Percentiles rank a stretch among this genome's conserved stretches.
Evolutionary conservation across 2,113 vertebrate species (phyloP).

Genomic region (Otus sunia): DNA sequence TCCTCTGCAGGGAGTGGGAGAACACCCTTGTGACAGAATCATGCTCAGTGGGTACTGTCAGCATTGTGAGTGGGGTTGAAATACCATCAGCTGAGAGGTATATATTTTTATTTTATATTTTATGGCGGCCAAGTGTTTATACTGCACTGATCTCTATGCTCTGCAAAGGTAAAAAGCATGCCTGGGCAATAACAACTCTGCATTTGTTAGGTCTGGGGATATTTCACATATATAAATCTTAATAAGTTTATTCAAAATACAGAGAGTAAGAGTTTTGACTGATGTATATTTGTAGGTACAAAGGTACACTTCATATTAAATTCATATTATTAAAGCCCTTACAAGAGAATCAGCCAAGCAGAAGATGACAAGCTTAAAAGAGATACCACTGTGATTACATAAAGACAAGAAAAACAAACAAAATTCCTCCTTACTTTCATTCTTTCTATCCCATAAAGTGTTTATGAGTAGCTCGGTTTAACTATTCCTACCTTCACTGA

Average conservation of each 20-base stretch:
- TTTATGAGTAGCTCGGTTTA: slow-evolving; percentile 15
- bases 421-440: slow-evolving; percentile 4
- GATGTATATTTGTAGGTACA: not conserved
- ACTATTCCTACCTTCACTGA: not conserved
- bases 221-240: not conserved
- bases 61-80: not conserved
- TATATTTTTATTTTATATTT: not conserved
- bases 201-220: not conserved
- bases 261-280: not conserved
- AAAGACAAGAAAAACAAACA: slow-evolving; percentile 33
- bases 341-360: slow-evolving; percentile 13
- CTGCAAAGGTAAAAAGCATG: not conserved
- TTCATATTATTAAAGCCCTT: slow-evolving; percentile 3
- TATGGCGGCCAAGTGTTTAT: not conserved
- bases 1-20: not conserved
- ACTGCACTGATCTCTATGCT: not conserved
- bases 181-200: not conserved
- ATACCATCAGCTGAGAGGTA: not conserved
- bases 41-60: not conserved
- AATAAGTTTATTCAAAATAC: slow-evolving; percentile 16
- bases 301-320: not conserved
- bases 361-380: slow-evolving; percentile 26
- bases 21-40: not conserved
- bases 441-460: slow-evolving; percentile 12
- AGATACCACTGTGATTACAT: slow-evolving; percentile 12